These are phyloP conservation scores for Petrocephalus microphthalmus DNA, from an alignment of 2,113 vertebrate genomes.

Conservation along the genomic window DNA sequence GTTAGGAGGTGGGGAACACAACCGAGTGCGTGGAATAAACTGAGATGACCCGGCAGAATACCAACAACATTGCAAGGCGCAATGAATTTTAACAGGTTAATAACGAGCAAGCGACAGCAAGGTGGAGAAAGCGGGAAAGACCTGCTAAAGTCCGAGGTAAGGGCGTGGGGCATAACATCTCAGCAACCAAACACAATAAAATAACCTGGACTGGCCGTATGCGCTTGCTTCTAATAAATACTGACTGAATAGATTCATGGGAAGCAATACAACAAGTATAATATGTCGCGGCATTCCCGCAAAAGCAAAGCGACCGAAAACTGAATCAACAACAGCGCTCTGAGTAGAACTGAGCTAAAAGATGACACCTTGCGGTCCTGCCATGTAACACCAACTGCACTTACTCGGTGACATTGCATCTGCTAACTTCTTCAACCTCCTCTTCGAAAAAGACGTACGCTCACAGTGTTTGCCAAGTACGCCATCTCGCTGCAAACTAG, in stretches of 20 bases:
- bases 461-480: neutral
- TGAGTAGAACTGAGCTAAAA: neutral
- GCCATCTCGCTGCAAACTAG: neutral
- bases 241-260: no score
- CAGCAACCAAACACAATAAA: neutral
- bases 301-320: neutral
- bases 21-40: neutral
- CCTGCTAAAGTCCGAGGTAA: neutral
- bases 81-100: neutral
- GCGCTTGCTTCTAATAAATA: neutral
- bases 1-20: neutral
- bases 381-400: neutral
- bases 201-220: neutral
- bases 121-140: neutral
- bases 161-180: neutral
- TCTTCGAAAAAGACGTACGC: neutral
- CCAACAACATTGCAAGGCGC: neutral
- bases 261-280: neutral
- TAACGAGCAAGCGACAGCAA: neutral
- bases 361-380: constrained; percentile 6
- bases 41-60: neutral
- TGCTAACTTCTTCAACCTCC: neutral
- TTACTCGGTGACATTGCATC: neutral
- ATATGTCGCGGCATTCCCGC: neutral
- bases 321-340: neutral